Conservation (phyloP, 2,888 invertebrate species). For the Steromphala cineraria region DNA sequence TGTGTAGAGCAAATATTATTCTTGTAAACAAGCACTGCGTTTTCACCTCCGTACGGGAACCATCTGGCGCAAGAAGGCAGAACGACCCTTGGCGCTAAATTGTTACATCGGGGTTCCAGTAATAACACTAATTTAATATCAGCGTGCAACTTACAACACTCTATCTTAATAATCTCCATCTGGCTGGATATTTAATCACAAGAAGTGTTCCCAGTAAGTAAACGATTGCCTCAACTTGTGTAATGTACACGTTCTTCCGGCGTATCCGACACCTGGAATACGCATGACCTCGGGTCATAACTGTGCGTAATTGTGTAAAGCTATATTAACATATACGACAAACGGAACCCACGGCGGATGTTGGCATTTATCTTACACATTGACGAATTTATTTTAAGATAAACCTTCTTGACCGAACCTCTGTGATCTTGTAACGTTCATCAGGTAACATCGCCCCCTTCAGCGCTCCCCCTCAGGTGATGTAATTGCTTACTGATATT, state of each 20-base stretch:
- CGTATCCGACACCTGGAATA: background rate
- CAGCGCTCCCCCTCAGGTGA: background rate
- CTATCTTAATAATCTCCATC: slow-evolving; percentile 1
- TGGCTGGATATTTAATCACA: background rate
- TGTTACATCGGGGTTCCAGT: background rate
- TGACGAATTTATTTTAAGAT: background rate
- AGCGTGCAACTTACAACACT: background rate
- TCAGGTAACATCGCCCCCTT: background rate
- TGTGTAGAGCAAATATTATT: background rate
- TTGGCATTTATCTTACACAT: background rate
- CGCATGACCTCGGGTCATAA: background rate
- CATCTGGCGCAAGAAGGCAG: background rate
- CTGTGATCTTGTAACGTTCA: background rate
- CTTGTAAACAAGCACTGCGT: background rate
- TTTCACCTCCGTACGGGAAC: background rate
- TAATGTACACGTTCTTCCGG: background rate
- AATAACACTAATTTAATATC: background rate
- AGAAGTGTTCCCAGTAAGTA: background rate
- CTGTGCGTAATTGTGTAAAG: background rate
- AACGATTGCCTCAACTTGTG: background rate
- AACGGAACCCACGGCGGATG: background rate
- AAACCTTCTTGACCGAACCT: background rate
- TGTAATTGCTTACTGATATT: background rate
- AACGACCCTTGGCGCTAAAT: background rate
- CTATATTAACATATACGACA: background rate